These are phyloP conservation scores for Plectrocnemia conspersa DNA, from an alignment of 1,140 invertebrate species.

Conservation along the genomic window DNA sequence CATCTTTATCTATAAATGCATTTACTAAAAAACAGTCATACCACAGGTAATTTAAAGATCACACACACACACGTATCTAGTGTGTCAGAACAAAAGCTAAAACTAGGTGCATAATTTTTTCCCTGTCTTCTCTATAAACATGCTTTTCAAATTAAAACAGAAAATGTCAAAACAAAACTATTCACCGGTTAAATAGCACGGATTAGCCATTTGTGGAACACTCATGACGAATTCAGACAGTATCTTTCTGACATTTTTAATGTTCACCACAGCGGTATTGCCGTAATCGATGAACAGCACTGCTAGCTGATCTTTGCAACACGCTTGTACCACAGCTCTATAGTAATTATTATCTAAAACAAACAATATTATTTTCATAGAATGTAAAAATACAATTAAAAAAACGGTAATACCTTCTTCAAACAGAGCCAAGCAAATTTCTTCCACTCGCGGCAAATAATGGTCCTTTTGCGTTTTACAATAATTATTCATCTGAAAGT, in stretches of 20 bases:
- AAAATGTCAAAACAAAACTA: too few species aligned
- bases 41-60: too few species aligned
- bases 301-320: neutral
- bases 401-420: slow-evolving; percentile 6
- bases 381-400: neutral
- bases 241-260: neutral
- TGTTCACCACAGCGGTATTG: neutral
- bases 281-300: neutral
- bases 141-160: too few species aligned
- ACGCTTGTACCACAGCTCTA: neutral
- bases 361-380: neutral
- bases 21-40: too few species aligned
- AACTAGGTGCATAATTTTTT: too few species aligned
- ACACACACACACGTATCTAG: too few species aligned
- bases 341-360: slow-evolving; percentile 2
- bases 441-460: slow-evolving; percentile 1
- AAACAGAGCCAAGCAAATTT: slow-evolving; percentile 4
- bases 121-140: too few species aligned
- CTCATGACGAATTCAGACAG: neutral
- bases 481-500: slow-evolving; percentile 13
- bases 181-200: neutral
- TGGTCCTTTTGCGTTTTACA: slow-evolving; percentile 1
- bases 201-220: neutral
- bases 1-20: too few species aligned
- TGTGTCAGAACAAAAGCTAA: too few species aligned